Evolutionary conservation across 2,113 vertebrate genomes (phyloP), one percentile per base, ranked within the genome.

Genomic region (Syrmaticus mikado): DNA sequence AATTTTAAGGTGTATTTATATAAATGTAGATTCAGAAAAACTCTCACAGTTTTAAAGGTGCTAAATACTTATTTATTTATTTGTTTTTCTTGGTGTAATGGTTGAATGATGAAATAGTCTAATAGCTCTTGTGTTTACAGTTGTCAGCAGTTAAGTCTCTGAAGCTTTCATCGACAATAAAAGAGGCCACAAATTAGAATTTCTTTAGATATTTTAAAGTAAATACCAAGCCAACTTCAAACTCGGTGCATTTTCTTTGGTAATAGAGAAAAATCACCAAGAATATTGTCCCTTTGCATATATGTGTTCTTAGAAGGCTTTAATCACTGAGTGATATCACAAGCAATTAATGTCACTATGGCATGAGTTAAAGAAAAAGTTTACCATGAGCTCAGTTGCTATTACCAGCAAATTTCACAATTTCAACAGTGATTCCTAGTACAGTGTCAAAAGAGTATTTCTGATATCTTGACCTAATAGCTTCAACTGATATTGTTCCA

Each of bases 391-490:
- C 74, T 92, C 58, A 45, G 50, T 68, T 75, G 64, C 32, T 82
- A 78, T 66, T 90, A 76, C 53, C 28, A 81, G 41, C 25, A 89
- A 85, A 34, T 89, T 87, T 82, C 13, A 14, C 73, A 77, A 10
- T 81, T 84, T 93, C 76, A 75, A 61, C 60, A 79, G 66, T 87
- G 80, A 78, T 77, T 72, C 77, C 73, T 52, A 41, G 46, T 41
- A 60, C 40, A 70, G 61, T 74, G 84, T 86, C 94, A 91, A 78
- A 94, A 89, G 66, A 66, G 68, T 74, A 24, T 90, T 91, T 95
- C 87, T 90, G 88, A 94, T 79, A 60, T 81, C 71, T 87, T 34
- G 53, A 94, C 78, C 91, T 87, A 95, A 92, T 24, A 77, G 32
- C 62, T 96, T 88, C 83, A 93, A 88, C 82, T 13, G n/a, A 92